phyloP scores from a whole-genome alignment of 2,113 vertebrate species.

The Beaufortia kweichowensis region DNA sequence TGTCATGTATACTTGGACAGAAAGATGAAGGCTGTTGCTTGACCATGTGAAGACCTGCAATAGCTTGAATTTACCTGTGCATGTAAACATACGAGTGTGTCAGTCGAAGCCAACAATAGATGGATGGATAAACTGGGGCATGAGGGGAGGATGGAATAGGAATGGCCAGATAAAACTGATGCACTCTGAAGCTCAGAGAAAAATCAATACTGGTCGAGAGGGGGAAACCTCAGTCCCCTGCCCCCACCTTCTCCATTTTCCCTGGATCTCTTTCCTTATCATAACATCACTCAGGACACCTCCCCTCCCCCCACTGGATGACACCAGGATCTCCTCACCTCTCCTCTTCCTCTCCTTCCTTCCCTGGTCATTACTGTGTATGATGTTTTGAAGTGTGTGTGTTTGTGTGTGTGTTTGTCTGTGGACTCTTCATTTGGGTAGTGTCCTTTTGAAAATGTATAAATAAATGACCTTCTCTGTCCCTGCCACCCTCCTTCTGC shows the following conservation, averaged over 20 bases:
- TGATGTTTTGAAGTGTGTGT: neutral
- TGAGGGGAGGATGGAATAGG: conserved; percentile 14
- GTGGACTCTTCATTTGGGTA: neutral
- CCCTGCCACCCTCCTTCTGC: neutral
- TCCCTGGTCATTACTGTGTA: neutral
- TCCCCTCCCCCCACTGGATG: conserved; percentile 23
- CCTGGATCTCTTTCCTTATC: conserved; percentile 11
- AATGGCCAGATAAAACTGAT: conserved; percentile 55
- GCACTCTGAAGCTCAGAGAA: conserved; percentile 50
- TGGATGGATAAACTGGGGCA: conserved; percentile 15
- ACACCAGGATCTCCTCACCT: conserved; percentile 10
- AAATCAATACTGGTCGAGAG: conserved; percentile 57
- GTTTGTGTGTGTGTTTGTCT: too few species aligned
- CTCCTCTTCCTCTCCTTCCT: neutral
- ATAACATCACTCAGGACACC: conserved; percentile 20
- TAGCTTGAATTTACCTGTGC: too few species aligned
- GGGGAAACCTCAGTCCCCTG: conserved; percentile 33
- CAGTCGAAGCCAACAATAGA: neutral
- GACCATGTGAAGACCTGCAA: too few species aligned
- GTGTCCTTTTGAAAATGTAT: neutral
- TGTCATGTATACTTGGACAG: too few species aligned
- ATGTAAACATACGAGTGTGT: neutral
- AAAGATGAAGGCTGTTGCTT: too few species aligned
- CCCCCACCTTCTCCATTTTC: neutral
- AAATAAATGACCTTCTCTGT: neutral